These are phyloP conservation scores for Characodon lateralis DNA, from an alignment of 2,797 vertebrate species.

Conservation along the genomic window DNA sequence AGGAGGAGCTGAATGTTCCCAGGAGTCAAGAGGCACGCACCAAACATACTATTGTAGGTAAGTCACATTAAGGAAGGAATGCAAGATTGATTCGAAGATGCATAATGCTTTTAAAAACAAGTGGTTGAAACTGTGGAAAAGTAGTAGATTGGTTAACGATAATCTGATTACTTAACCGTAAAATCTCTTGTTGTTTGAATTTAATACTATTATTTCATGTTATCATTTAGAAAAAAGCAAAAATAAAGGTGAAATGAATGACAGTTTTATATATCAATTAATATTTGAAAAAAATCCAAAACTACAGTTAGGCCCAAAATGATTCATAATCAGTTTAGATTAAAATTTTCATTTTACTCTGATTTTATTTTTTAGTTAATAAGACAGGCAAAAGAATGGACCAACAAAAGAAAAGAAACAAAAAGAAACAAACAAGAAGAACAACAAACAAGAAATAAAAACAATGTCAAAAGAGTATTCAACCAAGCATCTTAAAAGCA, in stretches of 20 bases:
- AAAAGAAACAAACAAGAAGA: too few relatives aligned
- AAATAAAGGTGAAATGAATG: not conserved
- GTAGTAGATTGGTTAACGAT: not conserved
- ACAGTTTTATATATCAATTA: not conserved
- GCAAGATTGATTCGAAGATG: not conserved
- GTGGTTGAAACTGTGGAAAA: not conserved
- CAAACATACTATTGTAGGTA: constrained; percentile 85
- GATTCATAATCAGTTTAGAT: not conserved
- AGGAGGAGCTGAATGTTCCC: constrained; percentile 76
- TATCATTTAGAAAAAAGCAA: not conserved
- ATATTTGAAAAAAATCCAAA: not conserved
- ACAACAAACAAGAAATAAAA: too few relatives aligned
- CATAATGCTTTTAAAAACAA: not conserved
- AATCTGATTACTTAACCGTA: not conserved
- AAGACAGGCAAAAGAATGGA: not conserved
- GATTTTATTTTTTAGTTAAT: too few relatives aligned
- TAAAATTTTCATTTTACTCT: not conserved
- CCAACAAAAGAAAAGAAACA: too few relatives aligned
- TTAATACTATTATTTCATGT: not conserved
- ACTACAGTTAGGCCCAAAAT: not conserved
- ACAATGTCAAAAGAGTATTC: not conserved
- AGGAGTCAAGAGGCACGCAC: constrained; percentile 86
- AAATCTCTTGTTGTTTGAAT: not conserved
- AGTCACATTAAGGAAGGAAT: constrained; percentile 28
- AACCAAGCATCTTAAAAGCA: not conserved